A percentile compares a stretch with the other conserved stretches of the same genome.
phyloP scores from a whole-genome alignment of 2,888 invertebrate genomes.

The Aporophyla nigra region DNA sequence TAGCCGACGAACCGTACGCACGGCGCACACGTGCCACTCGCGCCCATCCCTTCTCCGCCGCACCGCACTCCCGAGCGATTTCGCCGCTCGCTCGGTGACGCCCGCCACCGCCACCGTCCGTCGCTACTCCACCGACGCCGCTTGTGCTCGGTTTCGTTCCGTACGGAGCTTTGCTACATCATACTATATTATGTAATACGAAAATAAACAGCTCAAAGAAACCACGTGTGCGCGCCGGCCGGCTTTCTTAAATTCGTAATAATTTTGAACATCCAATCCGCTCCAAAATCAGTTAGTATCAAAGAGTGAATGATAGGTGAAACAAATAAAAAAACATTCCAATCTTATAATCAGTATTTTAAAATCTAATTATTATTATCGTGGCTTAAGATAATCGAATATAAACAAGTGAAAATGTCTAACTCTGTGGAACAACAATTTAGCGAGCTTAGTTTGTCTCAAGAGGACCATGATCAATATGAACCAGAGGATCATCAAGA shows the following conservation, averaged over 20 bases:
- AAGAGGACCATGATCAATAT: constrained; percentile 94
- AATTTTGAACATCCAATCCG: constrained; percentile 46
- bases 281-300: constrained; percentile 39
- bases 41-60: constrained; percentile 78
- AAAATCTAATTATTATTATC: constrained; percentile 54
- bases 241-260: constrained; percentile 57
- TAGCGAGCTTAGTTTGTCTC: constrained; percentile 93
- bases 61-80: constrained; percentile 73
- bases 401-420: constrained; percentile 80
- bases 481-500: constrained; percentile 92
- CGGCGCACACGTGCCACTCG: constrained; percentile 84
- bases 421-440: constrained; percentile 92
- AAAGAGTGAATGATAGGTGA: constrained; percentile 54
- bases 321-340: constrained; percentile 62
- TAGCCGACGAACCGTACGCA: constrained; percentile 83
- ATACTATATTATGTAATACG: constrained; percentile 83
- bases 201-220: constrained; percentile 82
- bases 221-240: constrained; percentile 83
- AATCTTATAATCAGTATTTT: constrained; percentile 63
- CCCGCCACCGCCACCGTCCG: constrained; percentile 57
- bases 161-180: constrained; percentile 68
- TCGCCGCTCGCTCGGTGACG: constrained; percentile 77
- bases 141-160: constrained; percentile 67
- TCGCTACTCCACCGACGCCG: constrained; percentile 62
- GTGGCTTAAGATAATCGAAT: constrained; percentile 49